These are phyloP conservation scores for Drosophila subquinaria DNA, from an alignment of 2,888 invertebrate genomes.

Conservation along the genomic window DNA sequence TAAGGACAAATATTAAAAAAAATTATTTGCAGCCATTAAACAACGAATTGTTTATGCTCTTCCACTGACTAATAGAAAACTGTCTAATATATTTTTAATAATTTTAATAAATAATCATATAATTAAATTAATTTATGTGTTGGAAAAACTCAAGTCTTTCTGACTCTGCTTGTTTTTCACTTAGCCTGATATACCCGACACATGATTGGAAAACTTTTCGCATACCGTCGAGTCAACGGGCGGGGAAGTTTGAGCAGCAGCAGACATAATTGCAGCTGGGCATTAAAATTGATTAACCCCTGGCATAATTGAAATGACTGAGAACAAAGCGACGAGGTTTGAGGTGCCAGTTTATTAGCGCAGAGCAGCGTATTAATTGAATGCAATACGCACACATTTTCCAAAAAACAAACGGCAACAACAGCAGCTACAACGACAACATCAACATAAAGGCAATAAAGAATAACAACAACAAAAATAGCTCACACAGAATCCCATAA, in stretches of 20 bases:
- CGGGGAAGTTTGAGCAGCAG: not conserved
- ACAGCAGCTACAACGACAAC: not conserved
- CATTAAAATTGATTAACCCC: slow-evolving; percentile 26
- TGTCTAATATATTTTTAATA: not conserved
- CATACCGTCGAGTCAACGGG: not conserved
- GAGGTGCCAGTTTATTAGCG: slow-evolving; percentile 23
- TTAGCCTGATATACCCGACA: not conserved
- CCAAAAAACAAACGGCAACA: not conserved
- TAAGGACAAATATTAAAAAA: not conserved
- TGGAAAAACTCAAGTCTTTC: not conserved
- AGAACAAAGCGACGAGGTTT: not conserved
- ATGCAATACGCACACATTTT: not conserved
- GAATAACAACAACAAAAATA: not conserved
- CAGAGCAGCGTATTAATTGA: slow-evolving; percentile 13
- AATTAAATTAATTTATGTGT: not conserved
- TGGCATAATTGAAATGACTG: slow-evolving; percentile 21
- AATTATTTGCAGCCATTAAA: not conserved
- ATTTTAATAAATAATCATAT: not conserved
- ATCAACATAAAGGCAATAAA: not conserved
- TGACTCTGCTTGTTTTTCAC: not conserved
- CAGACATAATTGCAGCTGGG: not conserved
- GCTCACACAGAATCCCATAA: slow-evolving; percentile 35
- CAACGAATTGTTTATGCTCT: not conserved
- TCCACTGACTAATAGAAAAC: not conserved
- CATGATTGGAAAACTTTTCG: not conserved